phyloP scores from a whole-genome alignment of 2,113 vertebrate genomes.

The Gymnarchus niloticus region DNA sequence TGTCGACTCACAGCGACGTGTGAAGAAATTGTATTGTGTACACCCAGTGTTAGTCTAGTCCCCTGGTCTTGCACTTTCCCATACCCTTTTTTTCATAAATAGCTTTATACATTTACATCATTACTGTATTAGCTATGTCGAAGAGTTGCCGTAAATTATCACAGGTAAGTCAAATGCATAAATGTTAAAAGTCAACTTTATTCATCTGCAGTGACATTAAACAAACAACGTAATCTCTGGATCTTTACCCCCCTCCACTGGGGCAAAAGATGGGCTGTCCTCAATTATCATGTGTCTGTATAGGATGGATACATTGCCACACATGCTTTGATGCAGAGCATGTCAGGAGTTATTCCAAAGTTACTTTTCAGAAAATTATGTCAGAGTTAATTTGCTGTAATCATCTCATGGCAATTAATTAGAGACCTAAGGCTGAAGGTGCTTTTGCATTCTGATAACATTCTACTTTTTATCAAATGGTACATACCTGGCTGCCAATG shows the following conservation, averaged over 20 bases:
- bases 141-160: background rate
- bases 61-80: background rate
- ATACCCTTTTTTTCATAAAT: background rate
- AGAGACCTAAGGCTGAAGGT: background rate
- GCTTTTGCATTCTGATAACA: background rate
- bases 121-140: background rate
- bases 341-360: background rate
- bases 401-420: background rate
- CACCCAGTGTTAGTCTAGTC: too few species aligned
- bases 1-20: too few species aligned
- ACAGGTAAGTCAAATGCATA: background rate
- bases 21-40: too few species aligned
- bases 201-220: background rate
- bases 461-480: too few species aligned
- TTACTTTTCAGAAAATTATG: background rate
- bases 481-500: background rate
- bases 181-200: background rate
- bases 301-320: background rate
- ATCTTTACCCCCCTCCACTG: background rate
- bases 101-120: background rate
- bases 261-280: background rate
- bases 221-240: background rate
- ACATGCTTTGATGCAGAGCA: background rate
- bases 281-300: background rate
- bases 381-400: background rate